Base-by-base conservation (phyloP, 2,797 vertebrate species). In the Discoglossus pictus region DNA sequence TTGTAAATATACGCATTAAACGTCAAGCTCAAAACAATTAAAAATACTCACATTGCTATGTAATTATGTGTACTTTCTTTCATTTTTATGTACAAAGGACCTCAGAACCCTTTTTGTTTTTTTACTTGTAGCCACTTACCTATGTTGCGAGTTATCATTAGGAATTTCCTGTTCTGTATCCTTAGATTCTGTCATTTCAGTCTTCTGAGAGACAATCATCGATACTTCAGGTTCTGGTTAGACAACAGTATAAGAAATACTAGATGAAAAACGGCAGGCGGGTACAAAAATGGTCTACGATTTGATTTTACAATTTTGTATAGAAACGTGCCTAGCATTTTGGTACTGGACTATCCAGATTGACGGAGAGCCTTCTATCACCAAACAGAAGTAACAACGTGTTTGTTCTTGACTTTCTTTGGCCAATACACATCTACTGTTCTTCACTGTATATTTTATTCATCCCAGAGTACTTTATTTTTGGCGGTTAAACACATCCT, bases 161-260 rank as follows among this genome's bases (percentile, higher is more conserved):
- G 23, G 2, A 11, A 9, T 5, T 17, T 58, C 44, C 16, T 35
- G 34, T n/a, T 58, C 42, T 31, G 7, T 44, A 18, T 42, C 4
- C 15, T 24, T 23, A 34, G 8, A 36, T n/a, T 2, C 5, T 7
- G 17, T 24, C 3, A 16, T 10, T 11, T 16, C 21, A 36, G 43
- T 17, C 38, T 27, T 64, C 35, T 70, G 68, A 18, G 68, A 70
- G 16, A 63, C 60, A 8, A 70, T 18, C 2, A 64, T 40, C 1
- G 68, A 70, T 3, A 63, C 68, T 24, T 70, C 68, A 23, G 61
- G 20, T 16, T 70, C 65, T 67, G 11, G 15, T n/a, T 4, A 59
- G 4, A 44, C 27, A 35, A 20, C 31, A 21, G 15, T 12, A 38
- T 11, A 40, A 23, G 6, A 25, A 48, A 11, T 21, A 23, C 7